These are phyloP conservation scores for Zaprionus vittiger DNA, from an alignment of 1,140 invertebrate genomes.

Conservation along the genomic window DNA sequence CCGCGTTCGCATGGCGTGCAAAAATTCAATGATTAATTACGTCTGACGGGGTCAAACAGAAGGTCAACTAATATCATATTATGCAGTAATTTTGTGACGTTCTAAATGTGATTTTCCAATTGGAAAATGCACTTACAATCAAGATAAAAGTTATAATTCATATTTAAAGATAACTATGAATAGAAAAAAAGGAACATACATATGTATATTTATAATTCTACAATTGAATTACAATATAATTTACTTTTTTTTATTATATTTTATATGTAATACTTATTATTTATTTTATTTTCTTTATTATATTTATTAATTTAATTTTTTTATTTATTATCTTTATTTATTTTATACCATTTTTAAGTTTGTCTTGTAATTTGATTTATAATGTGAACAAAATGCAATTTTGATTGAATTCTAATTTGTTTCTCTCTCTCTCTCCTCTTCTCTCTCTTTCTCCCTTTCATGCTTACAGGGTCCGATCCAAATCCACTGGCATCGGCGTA, in stretches of 20 bases:
- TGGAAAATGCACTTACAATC: background rate
- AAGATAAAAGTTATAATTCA: background rate
- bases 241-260: background rate
- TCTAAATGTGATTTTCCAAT: background rate
- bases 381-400: slow-evolving; percentile 37
- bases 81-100: background rate
- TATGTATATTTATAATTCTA: background rate
- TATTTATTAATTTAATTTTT: too few species aligned
- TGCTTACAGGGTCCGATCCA: slow-evolving; percentile 75
- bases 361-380: background rate
- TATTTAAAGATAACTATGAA: background rate
- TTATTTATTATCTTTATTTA: background rate
- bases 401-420: slow-evolving; percentile 24
- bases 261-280: too few species aligned
- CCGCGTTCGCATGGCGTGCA: slow-evolving; percentile 39
- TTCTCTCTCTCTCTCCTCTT: slow-evolving; percentile 7
- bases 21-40: slow-evolving; percentile 76
- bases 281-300: too few species aligned
- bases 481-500: slow-evolving; percentile 83
- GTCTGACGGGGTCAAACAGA: slow-evolving; percentile 40
- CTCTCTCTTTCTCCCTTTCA: background rate
- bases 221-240: background rate
- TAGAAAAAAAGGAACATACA: background rate
- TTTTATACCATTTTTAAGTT: background rate
- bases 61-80: slow-evolving; percentile 25